Base-by-base conservation (phyloP, 2,797 vertebrate genomes). In the Sebastes iracundus region DNA sequence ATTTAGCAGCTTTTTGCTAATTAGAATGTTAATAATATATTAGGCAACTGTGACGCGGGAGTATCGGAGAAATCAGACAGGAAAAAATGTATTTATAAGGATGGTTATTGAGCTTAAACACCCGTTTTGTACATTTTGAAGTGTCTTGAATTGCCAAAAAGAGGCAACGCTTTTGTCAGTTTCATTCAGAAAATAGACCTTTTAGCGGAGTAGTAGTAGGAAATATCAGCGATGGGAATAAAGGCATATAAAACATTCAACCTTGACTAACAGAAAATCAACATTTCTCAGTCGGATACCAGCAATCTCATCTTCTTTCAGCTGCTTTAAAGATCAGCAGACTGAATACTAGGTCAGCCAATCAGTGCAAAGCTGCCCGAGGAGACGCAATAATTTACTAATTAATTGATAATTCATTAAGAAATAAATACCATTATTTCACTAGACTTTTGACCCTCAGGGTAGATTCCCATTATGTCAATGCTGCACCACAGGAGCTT, bases 361-460 rank as follows among this genome's bases (percentile, higher is more conserved):
- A 80, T 89, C 67, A 78, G 80, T 0, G 28, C 27, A 4, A 30
- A 30, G 75, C 55, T 14, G 86, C 83, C 86, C 0, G 73, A 80
- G 84, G 87, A 86, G 27, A 30, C 64, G 65, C 32, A 25, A 56
- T 81, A 27, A 82, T 87, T 87, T 38, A 72, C 83, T 80, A 86
- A 90, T 90, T 90, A 87, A 88, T 87, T 85, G 77, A 76, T 88
- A 77, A 83, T 77, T 86, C 52, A 84, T 89, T 76, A 82, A 61
- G 80, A 84, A 84, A 88, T 72, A 85, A 90, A 84, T 88, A 87
- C 62, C 79, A 72, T 86, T 79, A 83, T 86, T 91, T 82, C 63
- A 2, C 55, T 25, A 84, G 76, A 90, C 59, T 81, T 86, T 81
- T 82, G 56, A 88, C 87, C 77, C 77, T 67, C 23, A 0, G 84